Percentiles rank a stretch among this genome's conserved stretches.
phyloP scores from a whole-genome alignment of 2,888 invertebrate genomes.

The Ametastegia equiseti region DNA sequence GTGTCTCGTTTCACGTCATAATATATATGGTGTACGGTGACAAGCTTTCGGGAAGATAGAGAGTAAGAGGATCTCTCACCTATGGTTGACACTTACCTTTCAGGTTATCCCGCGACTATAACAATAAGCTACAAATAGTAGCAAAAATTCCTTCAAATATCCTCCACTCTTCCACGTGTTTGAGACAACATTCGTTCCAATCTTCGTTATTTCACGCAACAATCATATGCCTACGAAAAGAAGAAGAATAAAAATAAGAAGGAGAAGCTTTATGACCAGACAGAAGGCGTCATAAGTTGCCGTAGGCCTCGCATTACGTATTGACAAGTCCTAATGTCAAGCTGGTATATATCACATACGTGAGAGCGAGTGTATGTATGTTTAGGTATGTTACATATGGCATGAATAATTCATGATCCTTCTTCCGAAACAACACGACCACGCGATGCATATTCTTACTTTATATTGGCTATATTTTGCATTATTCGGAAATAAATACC shows the following conservation, averaged over 20 bases:
- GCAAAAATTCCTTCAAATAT: neutral
- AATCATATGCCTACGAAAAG: neutral
- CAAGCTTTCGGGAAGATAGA: no score
- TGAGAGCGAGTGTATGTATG: neutral
- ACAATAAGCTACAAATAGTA: neutral
- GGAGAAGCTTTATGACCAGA: neutral
- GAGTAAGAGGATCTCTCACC: neutral
- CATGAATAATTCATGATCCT: conserved; percentile 34
- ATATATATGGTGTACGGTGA: neutral
- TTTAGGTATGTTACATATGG: neutral
- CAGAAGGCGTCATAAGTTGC: conserved; percentile 28
- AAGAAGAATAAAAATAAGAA: no score
- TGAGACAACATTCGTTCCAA: neutral
- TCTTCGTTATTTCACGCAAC: neutral
- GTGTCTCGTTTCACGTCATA: conserved; percentile 28
- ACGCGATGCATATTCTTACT: conserved; percentile 32
- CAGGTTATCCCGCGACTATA: neutral
- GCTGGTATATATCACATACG: neutral
- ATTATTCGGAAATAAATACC: conserved; percentile 23
- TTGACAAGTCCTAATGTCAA: neutral
- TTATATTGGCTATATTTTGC: neutral
- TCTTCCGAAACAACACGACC: conserved; percentile 30
- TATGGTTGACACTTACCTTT: neutral
- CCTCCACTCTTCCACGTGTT: no score
- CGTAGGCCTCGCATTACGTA: neutral